These are phyloP conservation scores for Eucriotettix oculatus DNA, from an alignment of 2,888 invertebrate species.

Conservation along the genomic window DNA sequence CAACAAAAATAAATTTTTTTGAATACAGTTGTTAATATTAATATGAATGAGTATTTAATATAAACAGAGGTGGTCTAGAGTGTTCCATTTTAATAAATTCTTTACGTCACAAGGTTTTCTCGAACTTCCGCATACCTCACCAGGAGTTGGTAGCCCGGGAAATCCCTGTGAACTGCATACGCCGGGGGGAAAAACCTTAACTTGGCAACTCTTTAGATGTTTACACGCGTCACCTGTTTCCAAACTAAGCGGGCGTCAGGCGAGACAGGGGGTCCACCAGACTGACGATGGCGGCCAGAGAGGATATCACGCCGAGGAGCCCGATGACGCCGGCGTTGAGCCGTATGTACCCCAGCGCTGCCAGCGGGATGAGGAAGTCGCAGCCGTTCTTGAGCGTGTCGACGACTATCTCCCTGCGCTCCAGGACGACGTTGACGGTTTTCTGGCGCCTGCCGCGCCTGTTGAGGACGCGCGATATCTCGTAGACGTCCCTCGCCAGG, in stretches of 20 bases:
- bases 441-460: slow-evolving; percentile 12
- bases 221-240: no score
- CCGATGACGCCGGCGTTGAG: slow-evolving; percentile 66
- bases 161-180: no score
- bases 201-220: no score
- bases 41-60: no score
- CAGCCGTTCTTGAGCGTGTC: slow-evolving; percentile 75
- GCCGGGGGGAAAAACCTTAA: no score
- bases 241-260: slow-evolving; percentile 39
- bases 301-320: slow-evolving; percentile 61
- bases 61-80: no score
- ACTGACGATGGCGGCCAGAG: slow-evolving; percentile 59
- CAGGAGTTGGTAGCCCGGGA: no score
- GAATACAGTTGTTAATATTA: no score
- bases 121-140: no score
- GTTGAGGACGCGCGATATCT: slow-evolving; percentile 49
- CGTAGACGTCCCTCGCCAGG: slow-evolving; percentile 67
- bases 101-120: no score
- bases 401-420: slow-evolving; percentile 50
- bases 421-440: slow-evolving; percentile 17
- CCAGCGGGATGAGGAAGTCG: slow-evolving; percentile 74
- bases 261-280: slow-evolving; percentile 64
- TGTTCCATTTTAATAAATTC: no score
- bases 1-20: no score
- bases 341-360: slow-evolving; percentile 60